Percentiles rank a stretch among this genome's conserved stretches.
Conservation (phyloP, 2,797 vertebrate genomes). For the Sebastes ruberrimus region DNA sequence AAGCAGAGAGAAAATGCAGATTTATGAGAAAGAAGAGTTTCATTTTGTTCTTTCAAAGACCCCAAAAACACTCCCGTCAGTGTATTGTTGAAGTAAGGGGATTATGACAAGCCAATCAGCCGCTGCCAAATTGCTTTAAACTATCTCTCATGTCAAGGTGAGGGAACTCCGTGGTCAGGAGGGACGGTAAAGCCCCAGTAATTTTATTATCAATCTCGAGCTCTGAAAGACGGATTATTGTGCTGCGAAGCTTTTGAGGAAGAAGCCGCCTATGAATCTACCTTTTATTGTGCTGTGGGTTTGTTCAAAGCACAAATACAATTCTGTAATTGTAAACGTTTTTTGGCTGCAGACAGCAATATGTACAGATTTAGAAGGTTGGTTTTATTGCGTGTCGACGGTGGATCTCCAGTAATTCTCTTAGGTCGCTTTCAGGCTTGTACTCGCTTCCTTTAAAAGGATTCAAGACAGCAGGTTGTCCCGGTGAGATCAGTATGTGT, state of each 20-base stretch:
- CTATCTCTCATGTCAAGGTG: constrained; percentile 29
- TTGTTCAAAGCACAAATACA: constrained; percentile 80
- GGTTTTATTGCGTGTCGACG: constrained; percentile 22
- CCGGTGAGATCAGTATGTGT: constrained; percentile 32
- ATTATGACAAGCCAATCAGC: constrained; percentile 58
- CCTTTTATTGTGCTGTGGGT: constrained; percentile 69
- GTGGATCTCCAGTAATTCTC: constrained; percentile 17
- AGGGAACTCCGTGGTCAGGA: constrained; percentile 17
- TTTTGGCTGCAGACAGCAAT: constrained; percentile 74
- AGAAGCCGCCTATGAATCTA: constrained; percentile 48
- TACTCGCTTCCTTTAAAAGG: constrained; percentile 18
- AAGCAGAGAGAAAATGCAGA: constrained; percentile 4
- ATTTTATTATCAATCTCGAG: constrained; percentile 48
- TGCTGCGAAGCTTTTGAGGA: constrained; percentile 44
- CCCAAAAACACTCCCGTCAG: constrained; percentile 2
- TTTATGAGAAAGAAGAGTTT: neutral
- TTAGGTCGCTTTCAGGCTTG: constrained; percentile 16
- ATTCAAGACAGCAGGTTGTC: constrained; percentile 26
- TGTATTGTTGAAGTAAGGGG: constrained; percentile 35
- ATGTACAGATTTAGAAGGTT: constrained; percentile 65
- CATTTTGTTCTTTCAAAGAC: constrained; percentile 23
- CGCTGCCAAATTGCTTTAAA: constrained; percentile 56
- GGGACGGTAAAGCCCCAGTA: constrained; percentile 33
- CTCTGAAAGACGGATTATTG: constrained; percentile 39
- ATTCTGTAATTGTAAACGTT: constrained; percentile 69